Evolutionary conservation across 2,888 invertebrate genomes (phyloP), one percentile per base, ranked within the genome.

Genomic region (Chymomyza amoena): DNA sequence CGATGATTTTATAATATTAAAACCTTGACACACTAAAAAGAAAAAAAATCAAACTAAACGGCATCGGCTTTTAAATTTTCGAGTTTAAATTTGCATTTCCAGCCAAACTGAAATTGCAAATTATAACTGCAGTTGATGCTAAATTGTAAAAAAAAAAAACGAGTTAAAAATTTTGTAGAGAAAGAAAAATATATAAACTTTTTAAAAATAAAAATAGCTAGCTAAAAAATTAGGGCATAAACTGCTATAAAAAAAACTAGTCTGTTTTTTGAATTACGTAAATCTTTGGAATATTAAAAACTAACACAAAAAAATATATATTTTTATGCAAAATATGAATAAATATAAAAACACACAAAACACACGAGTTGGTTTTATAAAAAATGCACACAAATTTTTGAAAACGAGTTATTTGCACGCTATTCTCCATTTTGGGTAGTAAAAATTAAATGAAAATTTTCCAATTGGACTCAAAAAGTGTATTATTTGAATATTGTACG

Each of bases 1-100:
- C 81, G 90, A 90, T 90, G 90, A 90, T 90, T 87, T 89, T 90
- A 90, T 90, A 90, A 90, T 90, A 90, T 90, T 90, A 90, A 90
- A 90, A 90, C 90, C 88, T 90, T 90, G 90, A 90, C 90, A 90
- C 90, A 81, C 78, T 74, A 70, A 67, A 73, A 71, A 79, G 70
- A 75, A 66, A 77, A 70, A 36, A 32, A 69, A 36, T 28, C 52
- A 69, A 69, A 3, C 56, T 68, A 45, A 68, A 6, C 60, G 52
- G 66, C 69, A 80, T 25, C 67, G 61, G 69, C 66, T 60, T 39
- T 54, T 69, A 25, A 61, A 32, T 54, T 63, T 61, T 61, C 39
- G 15, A 56, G 57, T 52, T 69, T 75, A 64, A 64, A 71, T 77
- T 67, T 68, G 64, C 66, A 71, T 75, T 65, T 73, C 61, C 67